Evolutionary conservation across 2,888 invertebrate species (phyloP).

Genomic region (Dorcus hopei): DNA sequence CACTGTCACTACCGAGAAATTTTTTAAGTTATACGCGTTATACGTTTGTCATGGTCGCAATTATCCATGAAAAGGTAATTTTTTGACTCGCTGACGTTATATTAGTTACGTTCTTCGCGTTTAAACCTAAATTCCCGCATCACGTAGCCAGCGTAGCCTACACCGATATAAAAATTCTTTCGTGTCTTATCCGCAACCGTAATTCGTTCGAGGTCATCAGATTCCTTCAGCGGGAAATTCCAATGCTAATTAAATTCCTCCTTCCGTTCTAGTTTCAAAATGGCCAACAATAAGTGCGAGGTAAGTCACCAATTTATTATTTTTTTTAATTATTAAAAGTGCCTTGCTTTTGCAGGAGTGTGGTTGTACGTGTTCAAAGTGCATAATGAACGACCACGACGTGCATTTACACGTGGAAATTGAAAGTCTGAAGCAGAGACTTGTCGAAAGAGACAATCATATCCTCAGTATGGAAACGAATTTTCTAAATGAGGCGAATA

Average conservation of each 20-base stretch:
- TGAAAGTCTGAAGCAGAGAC: conserved; percentile 77
- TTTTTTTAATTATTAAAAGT: neutral
- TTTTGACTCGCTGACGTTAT: too few relatives aligned
- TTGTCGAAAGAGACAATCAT: conserved; percentile 78
- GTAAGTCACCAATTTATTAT: neutral
- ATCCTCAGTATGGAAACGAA: conserved; percentile 84
- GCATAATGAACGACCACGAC: conserved; percentile 50
- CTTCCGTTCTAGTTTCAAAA: neutral
- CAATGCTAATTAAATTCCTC: neutral
- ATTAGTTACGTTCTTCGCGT: neutral
- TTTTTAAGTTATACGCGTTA: too few relatives aligned
- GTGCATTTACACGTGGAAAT: conserved; percentile 83
- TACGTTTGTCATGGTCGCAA: too few relatives aligned
- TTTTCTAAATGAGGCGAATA: conserved; percentile 66
- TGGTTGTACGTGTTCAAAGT: conserved; percentile 59
- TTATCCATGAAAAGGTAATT: too few relatives aligned
- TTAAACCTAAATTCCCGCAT: neutral
- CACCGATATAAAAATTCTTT: neutral
- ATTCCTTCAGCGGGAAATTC: neutral
- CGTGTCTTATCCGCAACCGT: neutral
- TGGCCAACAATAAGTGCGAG: conserved; percentile 18
- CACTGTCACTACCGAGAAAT: too few relatives aligned
- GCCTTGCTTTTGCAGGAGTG: conserved; percentile 51
- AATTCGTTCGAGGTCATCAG: neutral
- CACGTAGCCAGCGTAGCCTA: too few relatives aligned